Evolutionary conservation across 1,140 invertebrate species (phyloP), one percentile per base, ranked within the genome.

Genomic region (Meloidogyne hapla): DNA sequence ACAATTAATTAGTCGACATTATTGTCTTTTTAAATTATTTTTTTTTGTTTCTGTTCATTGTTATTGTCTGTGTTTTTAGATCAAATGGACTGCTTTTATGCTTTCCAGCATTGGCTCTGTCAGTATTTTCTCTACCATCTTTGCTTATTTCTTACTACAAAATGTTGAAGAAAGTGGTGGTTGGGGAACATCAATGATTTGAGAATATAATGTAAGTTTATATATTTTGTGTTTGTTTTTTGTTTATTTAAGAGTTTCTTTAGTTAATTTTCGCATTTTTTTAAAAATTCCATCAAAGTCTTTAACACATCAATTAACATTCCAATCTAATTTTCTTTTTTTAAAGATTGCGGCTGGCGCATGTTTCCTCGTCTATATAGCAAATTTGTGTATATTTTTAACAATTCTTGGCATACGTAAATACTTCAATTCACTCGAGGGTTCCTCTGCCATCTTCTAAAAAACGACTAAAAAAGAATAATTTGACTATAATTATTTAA

Each of bases 81-180:
- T 80, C 15, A 77, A 66, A 56, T 66, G 66, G 65, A 64, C 25
- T 25, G 79, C 79, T 13, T 76, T 40, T 66, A 38, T 69, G n/a
- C 21, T 80, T 9, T 40, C 62, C 61, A 71, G 33, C n/a, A 23
- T 81, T 38, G 79, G 79, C 42, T 81, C 79, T 18, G 21, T 71
- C n/a, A 48, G 80, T 15, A 80, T 80, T 42, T 81, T 81, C 68
- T 26, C 48, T 28, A 80, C 79, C 18, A 80, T 80, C n/a, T 64
- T 63, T 28, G 73, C 80, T 23, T 80, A 80, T 64, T 80, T 78
- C 64, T 56, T 26, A 15, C 15, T 80, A 64, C 74, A 81, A n/a
- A 42, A 63, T 40, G 38, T 73, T 6, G 64, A 69, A 42, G 79
- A 80, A 21, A 75, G 78, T 26, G 79, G 78, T 40, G 78, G 77